Evolutionary conservation across 2,113 vertebrate genomes (phyloP).

Genomic region (Strigops habroptila): DNA sequence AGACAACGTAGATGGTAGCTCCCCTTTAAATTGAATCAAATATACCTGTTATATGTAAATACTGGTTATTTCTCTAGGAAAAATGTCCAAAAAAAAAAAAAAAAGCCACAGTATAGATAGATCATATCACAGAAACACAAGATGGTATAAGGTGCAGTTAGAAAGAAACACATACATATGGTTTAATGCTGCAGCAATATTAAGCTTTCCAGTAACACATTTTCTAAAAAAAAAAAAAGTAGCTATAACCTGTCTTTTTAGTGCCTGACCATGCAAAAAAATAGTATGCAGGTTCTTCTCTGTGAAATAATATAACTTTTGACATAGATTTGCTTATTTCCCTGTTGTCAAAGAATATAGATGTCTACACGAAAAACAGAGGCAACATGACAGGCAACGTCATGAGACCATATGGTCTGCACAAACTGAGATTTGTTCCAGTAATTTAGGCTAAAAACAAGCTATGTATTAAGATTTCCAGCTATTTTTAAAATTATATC

Average conservation of each 20-base stretch:
- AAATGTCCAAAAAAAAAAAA: background rate
- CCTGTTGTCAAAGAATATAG: background rate
- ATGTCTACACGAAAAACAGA: background rate
- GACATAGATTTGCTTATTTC: background rate
- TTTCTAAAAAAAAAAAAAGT: background rate
- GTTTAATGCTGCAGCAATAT: background rate
- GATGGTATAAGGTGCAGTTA: background rate
- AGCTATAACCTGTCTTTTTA: background rate
- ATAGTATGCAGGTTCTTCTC: background rate
- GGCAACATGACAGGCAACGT: background rate
- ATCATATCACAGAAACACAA: background rate
- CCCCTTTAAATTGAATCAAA: background rate
- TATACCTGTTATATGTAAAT: background rate
- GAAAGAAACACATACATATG: background rate
- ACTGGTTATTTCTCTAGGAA: background rate
- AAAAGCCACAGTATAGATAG: accelerated
- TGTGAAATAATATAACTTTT: background rate
- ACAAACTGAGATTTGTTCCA: background rate
- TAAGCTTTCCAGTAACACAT: background rate
- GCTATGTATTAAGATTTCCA: background rate
- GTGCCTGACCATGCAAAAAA: background rate
- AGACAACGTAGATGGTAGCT: background rate
- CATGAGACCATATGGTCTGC: background rate
- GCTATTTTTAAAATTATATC: background rate
- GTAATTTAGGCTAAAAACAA: background rate